Base-by-base conservation (phyloP, 2,113 vertebrate genomes). In the Trematocara nigrifrons region DNA sequence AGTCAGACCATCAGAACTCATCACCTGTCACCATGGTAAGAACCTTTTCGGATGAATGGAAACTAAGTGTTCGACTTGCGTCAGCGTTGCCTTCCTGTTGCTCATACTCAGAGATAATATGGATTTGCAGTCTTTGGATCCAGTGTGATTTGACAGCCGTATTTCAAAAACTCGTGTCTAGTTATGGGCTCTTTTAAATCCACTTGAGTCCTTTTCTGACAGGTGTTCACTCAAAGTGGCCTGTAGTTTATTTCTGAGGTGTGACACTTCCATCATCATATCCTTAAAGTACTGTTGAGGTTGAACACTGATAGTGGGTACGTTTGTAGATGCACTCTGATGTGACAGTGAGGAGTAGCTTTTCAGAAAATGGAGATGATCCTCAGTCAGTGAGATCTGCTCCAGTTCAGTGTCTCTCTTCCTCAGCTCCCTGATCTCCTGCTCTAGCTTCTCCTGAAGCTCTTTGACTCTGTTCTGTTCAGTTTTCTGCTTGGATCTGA, bases 361-460 rank as follows among this genome's bases (percentile, higher is more conserved):
- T 40, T 66, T 83, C 1, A 89, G 81, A 82, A 86, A 81, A 51
- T 80, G 47, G 11, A 86, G 64, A 66, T 86, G 84, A 51, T 86
- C 81, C 7, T 86, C 81, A 0, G 77, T 77, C 13, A 16, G 13
- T 56, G 35, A 79, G 0, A 79, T 52, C 33, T 22, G 51, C 77
- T 79, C 0, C n/a, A 79, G 49, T 78, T 6, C 76, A 79, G 33
- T 0, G n/a, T 79, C 2, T 56, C 33, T 79, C 61, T 74, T 86
- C 69, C 6, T 13, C 69, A 88, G 87, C 40, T 85, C 79, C 4
- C 20, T 31, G 5, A 85, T 69, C 69, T 83, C 76, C 84, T 83
- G 13, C 61, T 86, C 59, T 35, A 89, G 3, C 1, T 80, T 49
- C 18, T 59, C 26, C 53, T 76, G 22, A 59, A 59, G 26, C 26